Conservation (phyloP, 1,140 invertebrate species). For the Aleiodes sp. region DNA sequence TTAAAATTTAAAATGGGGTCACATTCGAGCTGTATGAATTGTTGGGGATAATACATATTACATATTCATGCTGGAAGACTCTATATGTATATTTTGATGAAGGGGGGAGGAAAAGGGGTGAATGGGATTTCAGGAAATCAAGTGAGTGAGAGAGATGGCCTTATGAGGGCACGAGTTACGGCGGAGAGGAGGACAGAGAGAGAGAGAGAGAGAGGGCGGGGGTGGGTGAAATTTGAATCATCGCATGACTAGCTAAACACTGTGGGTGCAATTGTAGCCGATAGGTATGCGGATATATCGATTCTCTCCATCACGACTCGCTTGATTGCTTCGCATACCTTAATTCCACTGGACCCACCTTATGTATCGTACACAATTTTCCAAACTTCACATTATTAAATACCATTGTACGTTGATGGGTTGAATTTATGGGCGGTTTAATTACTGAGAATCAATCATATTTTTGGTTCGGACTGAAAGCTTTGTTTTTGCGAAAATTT, state of each 20-base stretch:
- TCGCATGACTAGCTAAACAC: not conserved
- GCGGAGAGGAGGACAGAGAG: no score
- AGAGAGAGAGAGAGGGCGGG: no score
- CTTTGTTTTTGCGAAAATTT: no score
- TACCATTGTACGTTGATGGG: not conserved
- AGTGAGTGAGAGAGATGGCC: not conserved
- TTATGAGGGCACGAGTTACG: no score
- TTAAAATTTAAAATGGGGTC: slow-evolving; percentile 7
- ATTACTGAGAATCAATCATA: no score
- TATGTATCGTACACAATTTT: not conserved
- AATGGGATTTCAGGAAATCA: no score
- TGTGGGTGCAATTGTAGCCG: slow-evolving; percentile 6
- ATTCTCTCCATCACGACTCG: not conserved
- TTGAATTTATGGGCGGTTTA: no score
- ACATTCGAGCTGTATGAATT: not conserved
- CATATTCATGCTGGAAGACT: not conserved
- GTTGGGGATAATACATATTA: not conserved
- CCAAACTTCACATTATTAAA: not conserved
- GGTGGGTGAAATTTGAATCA: slow-evolving; percentile 10
- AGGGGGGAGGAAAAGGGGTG: no score
- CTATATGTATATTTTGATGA: no score
- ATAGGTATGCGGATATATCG: slow-evolving; percentile 15
- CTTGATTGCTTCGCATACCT: slow-evolving; percentile 5
- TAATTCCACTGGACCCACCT: not conserved
- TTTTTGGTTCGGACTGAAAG: no score